Evolutionary conservation across 35 echinoderm and acorn worm genomes (phyloP).

Genomic region (Eucidaris tribuloides): DNA sequence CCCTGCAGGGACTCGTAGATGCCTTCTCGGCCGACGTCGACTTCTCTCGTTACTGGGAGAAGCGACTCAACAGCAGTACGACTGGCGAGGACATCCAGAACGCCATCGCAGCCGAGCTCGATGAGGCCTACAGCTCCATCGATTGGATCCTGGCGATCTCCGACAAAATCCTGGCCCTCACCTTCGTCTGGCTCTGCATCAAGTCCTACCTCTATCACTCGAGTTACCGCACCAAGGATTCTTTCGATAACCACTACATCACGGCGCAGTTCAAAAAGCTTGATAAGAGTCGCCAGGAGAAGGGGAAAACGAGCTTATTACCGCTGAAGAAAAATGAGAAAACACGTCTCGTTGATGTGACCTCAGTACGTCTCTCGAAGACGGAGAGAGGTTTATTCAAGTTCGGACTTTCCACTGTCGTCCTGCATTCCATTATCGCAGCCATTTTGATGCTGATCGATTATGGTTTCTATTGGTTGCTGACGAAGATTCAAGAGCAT

Average conservation of each 20-base stretch:
- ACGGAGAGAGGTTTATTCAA: constrained; percentile 75
- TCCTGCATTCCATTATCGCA: constrained; percentile 68
- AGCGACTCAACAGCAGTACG: constrained; percentile 30
- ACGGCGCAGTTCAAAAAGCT: constrained; percentile 65
- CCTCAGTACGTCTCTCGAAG: constrained; percentile 36
- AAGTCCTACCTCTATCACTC: constrained; percentile 75
- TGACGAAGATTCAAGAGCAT: constrained; percentile 55
- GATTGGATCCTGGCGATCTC: constrained; percentile 50
- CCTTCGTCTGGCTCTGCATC: constrained; percentile 64
- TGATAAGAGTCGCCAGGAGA: constrained; percentile 40
- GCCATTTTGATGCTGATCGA: constrained; percentile 55
- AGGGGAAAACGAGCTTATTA: constrained; percentile 35
- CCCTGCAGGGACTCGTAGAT: constrained; percentile 14
- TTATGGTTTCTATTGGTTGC: constrained; percentile 67
- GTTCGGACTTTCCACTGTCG: constrained; percentile 54
- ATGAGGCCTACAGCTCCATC: constrained; percentile 22
- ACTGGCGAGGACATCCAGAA: constrained; percentile 45
- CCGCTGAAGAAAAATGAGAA: constrained; percentile 82
- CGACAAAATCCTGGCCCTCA: constrained; percentile 74
- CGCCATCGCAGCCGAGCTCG: constrained; percentile 53
- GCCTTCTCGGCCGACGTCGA: constrained; percentile 58
- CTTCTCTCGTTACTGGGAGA: constrained; percentile 46
- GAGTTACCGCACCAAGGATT: constrained; percentile 82
- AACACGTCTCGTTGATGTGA: constrained; percentile 53
- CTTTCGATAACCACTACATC: constrained; percentile 89